These are phyloP conservation scores for Imbricaverruca yamaguchii DNA, from an alignment of 2,888 invertebrate species.

Conservation along the genomic window DNA sequence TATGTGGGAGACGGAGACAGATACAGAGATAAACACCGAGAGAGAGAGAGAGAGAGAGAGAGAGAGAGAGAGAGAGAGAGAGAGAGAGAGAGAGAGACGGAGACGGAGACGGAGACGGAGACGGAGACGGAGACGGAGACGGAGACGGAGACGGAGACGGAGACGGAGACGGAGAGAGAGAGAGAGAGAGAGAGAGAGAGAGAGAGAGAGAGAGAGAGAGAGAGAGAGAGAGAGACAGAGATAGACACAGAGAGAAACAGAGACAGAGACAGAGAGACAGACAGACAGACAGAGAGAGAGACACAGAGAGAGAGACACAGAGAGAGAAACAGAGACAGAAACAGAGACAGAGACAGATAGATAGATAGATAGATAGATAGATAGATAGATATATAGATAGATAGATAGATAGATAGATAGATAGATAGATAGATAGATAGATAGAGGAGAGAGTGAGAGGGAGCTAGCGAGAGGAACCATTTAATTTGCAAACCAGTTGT, in stretches of 20 bases:
- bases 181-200: not conserved
- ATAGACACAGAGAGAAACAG: not conserved
- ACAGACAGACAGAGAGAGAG: not conserved
- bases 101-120: too few relatives aligned
- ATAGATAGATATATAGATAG: too few relatives aligned
- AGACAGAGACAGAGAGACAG: not conserved
- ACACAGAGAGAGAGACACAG: not conserved
- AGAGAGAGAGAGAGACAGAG: not conserved
- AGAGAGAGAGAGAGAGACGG: too few relatives aligned
- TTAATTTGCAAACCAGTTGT: too few relatives aligned
- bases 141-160: not conserved
- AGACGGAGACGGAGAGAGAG: not conserved
- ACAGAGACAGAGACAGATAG: too few relatives aligned
- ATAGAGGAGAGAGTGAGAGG: conserved; percentile 24
- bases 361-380: too few relatives aligned
- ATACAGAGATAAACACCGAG: too few relatives aligned
- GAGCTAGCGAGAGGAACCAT: not conserved
- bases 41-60: too few relatives aligned
- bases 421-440: conserved; percentile 21
- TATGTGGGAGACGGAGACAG: too few relatives aligned
- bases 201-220: not conserved
- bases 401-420: not conserved
- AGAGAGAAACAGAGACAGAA: too few relatives aligned
- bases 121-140: too few relatives aligned
- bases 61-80: too few relatives aligned